phyloP scores from a whole-genome alignment of 2,797 vertebrate species.

The Premnoplex brunnescens region DNA sequence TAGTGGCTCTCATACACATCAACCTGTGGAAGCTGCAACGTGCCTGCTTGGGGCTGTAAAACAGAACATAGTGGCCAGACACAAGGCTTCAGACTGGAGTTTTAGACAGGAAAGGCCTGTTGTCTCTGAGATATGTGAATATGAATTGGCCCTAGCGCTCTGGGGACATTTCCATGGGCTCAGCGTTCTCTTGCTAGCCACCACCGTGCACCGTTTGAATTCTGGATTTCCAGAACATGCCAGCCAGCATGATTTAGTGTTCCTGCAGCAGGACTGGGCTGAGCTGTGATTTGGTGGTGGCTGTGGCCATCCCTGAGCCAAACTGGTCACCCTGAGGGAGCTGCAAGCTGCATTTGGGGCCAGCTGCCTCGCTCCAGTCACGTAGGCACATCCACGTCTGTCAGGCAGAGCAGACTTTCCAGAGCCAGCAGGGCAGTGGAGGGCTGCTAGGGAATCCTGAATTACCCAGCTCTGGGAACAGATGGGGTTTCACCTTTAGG shows the following conservation, averaged over 20 bases:
- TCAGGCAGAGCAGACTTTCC: rapidly evolving
- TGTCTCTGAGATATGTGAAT: neutral
- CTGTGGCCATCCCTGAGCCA: rapidly evolving
- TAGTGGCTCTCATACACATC: neutral
- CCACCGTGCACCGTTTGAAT: rapidly evolving
- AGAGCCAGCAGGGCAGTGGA: neutral
- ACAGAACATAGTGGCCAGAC: neutral
- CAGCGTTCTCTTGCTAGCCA: neutral
- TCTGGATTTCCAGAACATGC: neutral
- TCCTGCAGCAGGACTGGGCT: neutral
- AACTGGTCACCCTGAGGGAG: neutral
- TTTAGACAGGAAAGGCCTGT: neutral
- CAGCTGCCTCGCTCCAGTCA: neutral
- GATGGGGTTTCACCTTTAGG: neutral
- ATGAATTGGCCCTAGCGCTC: neutral
- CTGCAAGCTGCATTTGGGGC: neutral
- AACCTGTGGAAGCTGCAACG: neutral
- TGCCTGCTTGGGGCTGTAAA: neutral
- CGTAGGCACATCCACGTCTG: rapidly evolving
- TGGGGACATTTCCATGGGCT: neutral
- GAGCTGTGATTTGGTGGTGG: neutral
- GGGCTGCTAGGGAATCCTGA: neutral
- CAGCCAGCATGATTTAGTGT: neutral
- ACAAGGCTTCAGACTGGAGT: neutral
- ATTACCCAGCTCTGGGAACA: neutral